phyloP scores from a whole-genome alignment of 2,113 vertebrate genomes.

The Saguinus imperator region DNA sequence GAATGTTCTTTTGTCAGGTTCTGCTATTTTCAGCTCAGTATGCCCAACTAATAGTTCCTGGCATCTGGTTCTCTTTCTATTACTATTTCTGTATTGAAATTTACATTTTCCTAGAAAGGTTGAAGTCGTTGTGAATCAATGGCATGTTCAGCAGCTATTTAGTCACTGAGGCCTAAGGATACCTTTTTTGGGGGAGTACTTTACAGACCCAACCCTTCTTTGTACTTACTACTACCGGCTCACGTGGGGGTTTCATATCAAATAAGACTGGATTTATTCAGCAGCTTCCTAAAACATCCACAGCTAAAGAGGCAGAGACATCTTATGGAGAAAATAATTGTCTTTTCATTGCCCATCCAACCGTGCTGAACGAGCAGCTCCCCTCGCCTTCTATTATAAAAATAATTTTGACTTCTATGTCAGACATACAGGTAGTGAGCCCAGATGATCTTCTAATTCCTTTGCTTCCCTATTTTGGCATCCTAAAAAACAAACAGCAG shows the following conservation, averaged over 20 bases:
- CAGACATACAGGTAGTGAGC: neutral
- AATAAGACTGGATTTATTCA: neutral
- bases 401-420: conserved; percentile 22
- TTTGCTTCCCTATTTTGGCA: conserved; percentile 1
- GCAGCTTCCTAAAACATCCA: neutral
- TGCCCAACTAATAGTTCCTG: neutral
- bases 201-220: neutral
- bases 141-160: neutral
- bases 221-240: neutral
- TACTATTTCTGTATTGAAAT: neutral
- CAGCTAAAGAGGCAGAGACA: neutral
- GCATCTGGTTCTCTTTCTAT: neutral
- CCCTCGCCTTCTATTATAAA: neutral
- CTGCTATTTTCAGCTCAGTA: neutral
- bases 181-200: neutral
- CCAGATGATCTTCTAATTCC: neutral
- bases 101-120: neutral
- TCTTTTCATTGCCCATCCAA: neutral
- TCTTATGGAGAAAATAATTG: neutral
- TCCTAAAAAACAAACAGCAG: neutral
- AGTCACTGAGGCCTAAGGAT: neutral
- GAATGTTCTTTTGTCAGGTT: neutral
- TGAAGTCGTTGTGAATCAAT: neutral
- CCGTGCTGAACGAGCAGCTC: neutral
- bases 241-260: neutral